Evolutionary conservation across 2,113 vertebrate species (phyloP).

Genomic region (Rynchops niger): DNA sequence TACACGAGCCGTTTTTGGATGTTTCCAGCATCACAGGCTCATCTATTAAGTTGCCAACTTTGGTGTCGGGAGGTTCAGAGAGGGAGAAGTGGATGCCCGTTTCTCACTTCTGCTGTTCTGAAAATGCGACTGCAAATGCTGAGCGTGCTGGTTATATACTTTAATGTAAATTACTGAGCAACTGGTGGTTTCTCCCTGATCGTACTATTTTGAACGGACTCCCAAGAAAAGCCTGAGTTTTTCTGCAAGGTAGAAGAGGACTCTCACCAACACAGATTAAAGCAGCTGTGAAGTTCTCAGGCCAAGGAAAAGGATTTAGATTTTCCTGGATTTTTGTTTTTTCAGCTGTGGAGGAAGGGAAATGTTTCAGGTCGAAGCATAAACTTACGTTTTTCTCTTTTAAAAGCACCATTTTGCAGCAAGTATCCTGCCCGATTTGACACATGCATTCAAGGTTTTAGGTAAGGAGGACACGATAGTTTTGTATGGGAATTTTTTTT

Average conservation of each 20-base stretch:
- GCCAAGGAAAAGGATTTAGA: background rate
- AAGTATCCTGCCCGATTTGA: background rate
- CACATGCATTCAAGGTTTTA: background rate
- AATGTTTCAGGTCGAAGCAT: background rate
- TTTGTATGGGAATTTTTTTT: background rate
- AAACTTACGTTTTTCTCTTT: background rate
- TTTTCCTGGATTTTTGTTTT: background rate
- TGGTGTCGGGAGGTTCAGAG: background rate
- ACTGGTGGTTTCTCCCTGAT: background rate
- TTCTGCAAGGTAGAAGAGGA: background rate
- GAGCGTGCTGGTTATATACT: background rate
- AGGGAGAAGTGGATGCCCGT: background rate
- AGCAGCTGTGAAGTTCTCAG: background rate
- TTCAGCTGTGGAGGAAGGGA: background rate
- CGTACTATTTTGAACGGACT: background rate
- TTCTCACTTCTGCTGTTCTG: slow-evolving; percentile 22
- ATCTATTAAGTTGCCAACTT: slow-evolving; percentile 17
- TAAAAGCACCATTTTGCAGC: background rate
- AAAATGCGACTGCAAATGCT: slow-evolving; percentile 44
- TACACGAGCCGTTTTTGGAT: background rate
- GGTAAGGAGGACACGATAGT: background rate
- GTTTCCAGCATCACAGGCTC: slow-evolving; percentile 6
- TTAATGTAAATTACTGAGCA: slow-evolving; percentile 7
- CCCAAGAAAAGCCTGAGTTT: background rate
- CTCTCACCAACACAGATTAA: background rate